Percentiles rank a stretch among this genome's conserved stretches.
These are phyloP conservation scores for Trinorchestia longiramus DNA, from an alignment of 1,140 invertebrate species.

Conservation along the genomic window DNA sequence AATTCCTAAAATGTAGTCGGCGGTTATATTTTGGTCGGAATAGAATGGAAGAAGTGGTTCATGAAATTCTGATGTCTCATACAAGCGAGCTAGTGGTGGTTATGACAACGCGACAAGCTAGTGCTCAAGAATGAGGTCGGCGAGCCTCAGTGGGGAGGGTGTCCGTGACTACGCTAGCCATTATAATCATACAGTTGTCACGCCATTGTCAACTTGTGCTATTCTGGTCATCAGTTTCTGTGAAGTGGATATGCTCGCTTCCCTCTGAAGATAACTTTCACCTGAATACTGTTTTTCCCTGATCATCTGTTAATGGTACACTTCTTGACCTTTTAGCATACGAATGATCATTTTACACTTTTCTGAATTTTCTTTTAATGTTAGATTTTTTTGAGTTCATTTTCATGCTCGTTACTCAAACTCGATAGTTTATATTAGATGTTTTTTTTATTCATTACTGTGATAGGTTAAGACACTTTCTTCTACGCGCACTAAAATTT, in stretches of 20 bases:
- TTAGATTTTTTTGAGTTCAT: neutral
- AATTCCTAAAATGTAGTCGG: neutral
- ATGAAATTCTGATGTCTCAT: neutral
- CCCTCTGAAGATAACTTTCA: neutral
- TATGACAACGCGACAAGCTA: neutral
- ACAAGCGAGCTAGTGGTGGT: neutral
- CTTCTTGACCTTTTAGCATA: neutral
- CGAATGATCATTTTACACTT: neutral
- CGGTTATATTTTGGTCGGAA: neutral
- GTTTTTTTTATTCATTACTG: neutral
- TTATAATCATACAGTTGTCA: neutral
- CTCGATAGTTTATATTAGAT: neutral
- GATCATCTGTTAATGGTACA: neutral
- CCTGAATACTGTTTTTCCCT: no score
- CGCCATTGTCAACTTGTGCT: neutral
- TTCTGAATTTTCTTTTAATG: neutral
- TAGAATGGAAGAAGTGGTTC: neutral
- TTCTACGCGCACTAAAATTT: neutral
- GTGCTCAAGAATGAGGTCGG: neutral
- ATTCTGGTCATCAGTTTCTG: constrained; percentile 8
- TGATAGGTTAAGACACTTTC: neutral
- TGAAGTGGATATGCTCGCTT: neutral
- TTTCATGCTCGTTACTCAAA: neutral
- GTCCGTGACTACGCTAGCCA: neutral
- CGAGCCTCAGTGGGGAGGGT: neutral